Percentiles rank a stretch among this genome's conserved stretches.
These are phyloP conservation scores for Leucopsar rothschildi DNA, from an alignment of 2,113 vertebrate species.

Conservation along the genomic window DNA sequence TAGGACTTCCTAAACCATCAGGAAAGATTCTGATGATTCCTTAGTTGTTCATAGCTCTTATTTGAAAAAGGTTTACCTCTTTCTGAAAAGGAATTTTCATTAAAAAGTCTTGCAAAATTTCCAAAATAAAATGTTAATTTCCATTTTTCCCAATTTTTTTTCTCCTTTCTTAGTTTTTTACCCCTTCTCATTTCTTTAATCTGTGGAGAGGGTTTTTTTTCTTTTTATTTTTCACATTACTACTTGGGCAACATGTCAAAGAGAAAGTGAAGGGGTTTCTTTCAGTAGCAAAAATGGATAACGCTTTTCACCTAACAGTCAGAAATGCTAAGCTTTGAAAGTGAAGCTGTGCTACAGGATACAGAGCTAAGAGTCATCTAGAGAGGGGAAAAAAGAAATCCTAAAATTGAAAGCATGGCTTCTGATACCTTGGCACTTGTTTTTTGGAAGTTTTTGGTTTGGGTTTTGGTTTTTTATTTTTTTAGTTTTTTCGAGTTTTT, in stretches of 20 bases:
- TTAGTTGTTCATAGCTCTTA: not conserved
- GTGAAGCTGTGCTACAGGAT: not conserved
- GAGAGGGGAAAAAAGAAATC: not conserved
- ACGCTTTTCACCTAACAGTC: not conserved
- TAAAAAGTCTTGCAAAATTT: not conserved
- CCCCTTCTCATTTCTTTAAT: not conserved
- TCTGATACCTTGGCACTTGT: not conserved
- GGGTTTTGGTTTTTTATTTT: too few species aligned
- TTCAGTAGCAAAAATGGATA: not conserved
- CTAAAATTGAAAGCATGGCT: not conserved
- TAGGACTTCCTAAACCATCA: not conserved
- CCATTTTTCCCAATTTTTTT: not conserved
- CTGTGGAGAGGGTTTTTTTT: fast-evolving
- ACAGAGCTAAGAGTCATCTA: not conserved
- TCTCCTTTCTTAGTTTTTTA: not conserved
- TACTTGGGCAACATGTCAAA: not conserved
- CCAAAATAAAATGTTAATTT: not conserved
- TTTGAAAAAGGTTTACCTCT: not conserved
- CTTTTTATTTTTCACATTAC: not conserved
- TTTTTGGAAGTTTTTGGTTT: not conserved
- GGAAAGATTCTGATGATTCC: not conserved
- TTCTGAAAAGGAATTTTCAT: not conserved
- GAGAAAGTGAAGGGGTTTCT: not conserved
- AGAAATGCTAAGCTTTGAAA: not conserved
- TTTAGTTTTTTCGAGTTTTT: not conserved